Conservation (phyloP, 2,113 vertebrate species). For the Pangasianodon gigas region DNA sequence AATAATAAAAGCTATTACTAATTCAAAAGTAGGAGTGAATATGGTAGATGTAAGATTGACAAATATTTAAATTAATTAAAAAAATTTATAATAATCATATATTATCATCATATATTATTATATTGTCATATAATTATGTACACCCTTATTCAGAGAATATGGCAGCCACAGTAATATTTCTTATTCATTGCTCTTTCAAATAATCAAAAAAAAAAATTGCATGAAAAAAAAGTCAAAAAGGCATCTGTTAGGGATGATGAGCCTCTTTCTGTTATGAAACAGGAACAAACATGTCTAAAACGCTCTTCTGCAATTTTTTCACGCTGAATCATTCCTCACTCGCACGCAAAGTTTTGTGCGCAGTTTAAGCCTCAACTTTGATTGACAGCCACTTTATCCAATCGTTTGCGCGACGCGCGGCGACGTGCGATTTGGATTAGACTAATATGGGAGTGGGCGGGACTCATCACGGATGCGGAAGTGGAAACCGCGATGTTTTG, state of each 20-base stretch:
- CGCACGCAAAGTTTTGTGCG: neutral
- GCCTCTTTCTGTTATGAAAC: neutral
- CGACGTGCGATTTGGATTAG: neutral
- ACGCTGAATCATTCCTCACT: neutral
- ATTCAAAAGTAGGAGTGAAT: too few relatives aligned
- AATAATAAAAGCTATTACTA: too few relatives aligned
- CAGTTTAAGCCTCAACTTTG: neutral
- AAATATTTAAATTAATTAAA: too few relatives aligned
- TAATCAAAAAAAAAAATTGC: neutral
- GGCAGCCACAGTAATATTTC: neutral
- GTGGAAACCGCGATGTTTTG: constrained; percentile 54
- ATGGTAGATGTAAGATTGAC: too few relatives aligned
- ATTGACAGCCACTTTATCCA: constrained; percentile 29
- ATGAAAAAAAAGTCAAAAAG: neutral
- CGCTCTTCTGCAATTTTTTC: neutral
- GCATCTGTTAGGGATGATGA: neutral
- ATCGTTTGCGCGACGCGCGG: neutral
- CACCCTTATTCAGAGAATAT: neutral
- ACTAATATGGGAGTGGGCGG: constrained; percentile 13
- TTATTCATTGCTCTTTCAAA: neutral
- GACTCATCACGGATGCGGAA: constrained; percentile 42
- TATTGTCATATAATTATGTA: neutral
- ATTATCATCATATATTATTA: neutral
- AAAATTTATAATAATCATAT: neutral
- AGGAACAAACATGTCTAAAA: constrained; percentile 28